A percentile compares a stretch with the other conserved stretches of the same genome.
phyloP scores from a whole-genome alignment of 2,888 invertebrate genomes.

The Lapara coniferarum region DNA sequence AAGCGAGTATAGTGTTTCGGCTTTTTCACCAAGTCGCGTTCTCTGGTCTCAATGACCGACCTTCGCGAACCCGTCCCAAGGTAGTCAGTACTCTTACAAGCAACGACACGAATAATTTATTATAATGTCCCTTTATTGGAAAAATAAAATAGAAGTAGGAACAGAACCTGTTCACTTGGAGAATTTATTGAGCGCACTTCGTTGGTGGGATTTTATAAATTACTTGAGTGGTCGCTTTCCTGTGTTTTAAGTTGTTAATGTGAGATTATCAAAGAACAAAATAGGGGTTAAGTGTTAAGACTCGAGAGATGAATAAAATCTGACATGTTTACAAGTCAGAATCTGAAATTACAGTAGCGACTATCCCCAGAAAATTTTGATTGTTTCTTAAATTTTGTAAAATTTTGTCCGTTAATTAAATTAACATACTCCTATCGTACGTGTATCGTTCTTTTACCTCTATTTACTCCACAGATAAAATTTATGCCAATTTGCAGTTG shows the following conservation, averaged over 20 bases:
- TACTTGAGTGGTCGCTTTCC: constrained; percentile 4
- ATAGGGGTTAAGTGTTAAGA: too few relatives aligned
- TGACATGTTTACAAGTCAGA: too few relatives aligned
- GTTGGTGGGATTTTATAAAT: constrained; percentile 23
- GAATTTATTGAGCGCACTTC: constrained; percentile 15
- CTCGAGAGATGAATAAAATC: too few relatives aligned
- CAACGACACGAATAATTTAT: constrained; percentile 43
- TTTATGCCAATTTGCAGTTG: too few relatives aligned
- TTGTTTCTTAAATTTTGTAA: too few relatives aligned
- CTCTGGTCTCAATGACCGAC: constrained; percentile 39
- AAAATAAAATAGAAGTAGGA: constrained; percentile 34
- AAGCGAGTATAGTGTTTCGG: constrained; percentile 27
- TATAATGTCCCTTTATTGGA: constrained; percentile 40
- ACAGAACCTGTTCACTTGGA: constrained; percentile 35
- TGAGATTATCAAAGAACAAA: too few relatives aligned
- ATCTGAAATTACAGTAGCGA: too few relatives aligned
- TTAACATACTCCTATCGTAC: too few relatives aligned
- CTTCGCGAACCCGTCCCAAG: constrained; percentile 40
- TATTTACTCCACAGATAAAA: too few relatives aligned
- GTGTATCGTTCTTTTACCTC: too few relatives aligned
- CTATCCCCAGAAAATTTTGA: too few relatives aligned
- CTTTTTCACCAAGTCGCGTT: constrained; percentile 19
- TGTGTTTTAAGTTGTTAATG: neutral
- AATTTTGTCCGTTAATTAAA: too few relatives aligned
- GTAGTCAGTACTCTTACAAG: constrained; percentile 31